Evolutionary conservation across 2,888 invertebrate species (phyloP).

Genomic region (Caradrina clavipalpis): DNA sequence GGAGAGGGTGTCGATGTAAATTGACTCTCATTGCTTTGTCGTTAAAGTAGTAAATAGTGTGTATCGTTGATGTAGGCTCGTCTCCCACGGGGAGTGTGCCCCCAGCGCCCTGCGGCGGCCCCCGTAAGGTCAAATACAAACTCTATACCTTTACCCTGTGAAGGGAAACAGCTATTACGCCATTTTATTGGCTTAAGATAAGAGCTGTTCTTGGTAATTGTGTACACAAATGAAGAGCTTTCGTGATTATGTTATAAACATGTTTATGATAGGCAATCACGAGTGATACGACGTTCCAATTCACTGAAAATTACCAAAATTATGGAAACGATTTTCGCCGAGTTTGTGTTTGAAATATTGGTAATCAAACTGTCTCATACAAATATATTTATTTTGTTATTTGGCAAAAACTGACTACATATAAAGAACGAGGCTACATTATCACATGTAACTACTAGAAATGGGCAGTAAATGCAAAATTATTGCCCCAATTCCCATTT

Average conservation of each 20-base stretch:
- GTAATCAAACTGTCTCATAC: neutral
- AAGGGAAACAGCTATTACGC: constrained; percentile 72
- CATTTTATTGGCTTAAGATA: constrained; percentile 79
- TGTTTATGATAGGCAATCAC: constrained; percentile 61
- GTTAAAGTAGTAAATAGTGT: constrained; percentile 69
- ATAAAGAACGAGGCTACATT: neutral
- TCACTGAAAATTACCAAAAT: constrained; percentile 21
- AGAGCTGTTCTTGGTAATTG: constrained; percentile 68
- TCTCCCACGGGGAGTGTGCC: constrained; percentile 54
- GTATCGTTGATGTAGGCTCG: constrained; percentile 45
- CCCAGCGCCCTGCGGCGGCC: constrained; percentile 64
- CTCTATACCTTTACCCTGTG: constrained; percentile 71
- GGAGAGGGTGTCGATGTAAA: constrained; percentile 66
- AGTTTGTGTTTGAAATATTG: neutral
- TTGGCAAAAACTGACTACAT: neutral
- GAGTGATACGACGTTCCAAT: neutral
- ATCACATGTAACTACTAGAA: neutral
- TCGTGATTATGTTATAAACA: constrained; percentile 66
- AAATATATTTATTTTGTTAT: neutral
- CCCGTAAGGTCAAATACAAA: constrained; percentile 79
- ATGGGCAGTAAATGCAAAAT: neutral
- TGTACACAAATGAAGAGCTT: constrained; percentile 61
- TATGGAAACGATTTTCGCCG: neutral
- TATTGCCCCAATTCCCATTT: neutral
- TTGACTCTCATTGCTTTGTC: constrained; percentile 69